Percentiles rank a stretch among this genome's conserved stretches.
Conservation (phyloP, 1,140 invertebrate genomes). For the Arctopsyche grandis region DNA sequence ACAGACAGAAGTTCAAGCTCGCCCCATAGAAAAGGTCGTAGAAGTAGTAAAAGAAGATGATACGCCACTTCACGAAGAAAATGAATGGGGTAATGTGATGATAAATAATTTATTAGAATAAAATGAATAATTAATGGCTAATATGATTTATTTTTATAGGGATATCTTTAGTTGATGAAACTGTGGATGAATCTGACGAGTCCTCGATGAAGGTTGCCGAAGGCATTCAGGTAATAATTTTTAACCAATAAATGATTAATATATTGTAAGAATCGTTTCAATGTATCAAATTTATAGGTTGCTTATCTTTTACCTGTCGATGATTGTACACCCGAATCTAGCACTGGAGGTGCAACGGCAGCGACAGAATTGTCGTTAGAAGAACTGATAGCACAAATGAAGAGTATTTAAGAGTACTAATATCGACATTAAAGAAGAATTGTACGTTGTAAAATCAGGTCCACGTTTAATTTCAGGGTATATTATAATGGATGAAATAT, state of each 20-base stretch:
- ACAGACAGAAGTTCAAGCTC: constrained; percentile 78
- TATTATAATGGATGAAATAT: constrained; percentile 1
- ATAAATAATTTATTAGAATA: constrained; percentile 55
- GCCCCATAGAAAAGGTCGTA: constrained; percentile 65
- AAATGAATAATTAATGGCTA: constrained; percentile 33
- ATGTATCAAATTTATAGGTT: constrained; percentile 56
- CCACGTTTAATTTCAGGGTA: not conserved
- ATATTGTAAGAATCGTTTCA: constrained; percentile 7
- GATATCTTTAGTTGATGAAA: constrained; percentile 78
- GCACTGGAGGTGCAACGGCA: constrained; percentile 62
- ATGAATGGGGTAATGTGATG: constrained; percentile 96
- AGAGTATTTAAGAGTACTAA: constrained; percentile 80
- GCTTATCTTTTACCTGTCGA: constrained; percentile 60
- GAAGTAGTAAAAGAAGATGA: constrained; percentile 70
- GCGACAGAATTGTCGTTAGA: constrained; percentile 72
- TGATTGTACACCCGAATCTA: constrained; percentile 61
- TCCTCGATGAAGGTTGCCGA: constrained; percentile 65
- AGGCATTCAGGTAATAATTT: constrained; percentile 68
- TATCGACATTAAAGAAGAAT: constrained; percentile 41
- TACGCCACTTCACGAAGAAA: constrained; percentile 83
- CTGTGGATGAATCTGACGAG: constrained; percentile 64
- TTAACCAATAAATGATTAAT: not conserved
- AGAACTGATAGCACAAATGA: constrained; percentile 91
- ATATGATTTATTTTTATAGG: constrained; percentile 61
- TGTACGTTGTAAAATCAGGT: not conserved